phyloP scores from a whole-genome alignment of 2,888 invertebrate genomes.

The Orthosia cruda region DNA sequence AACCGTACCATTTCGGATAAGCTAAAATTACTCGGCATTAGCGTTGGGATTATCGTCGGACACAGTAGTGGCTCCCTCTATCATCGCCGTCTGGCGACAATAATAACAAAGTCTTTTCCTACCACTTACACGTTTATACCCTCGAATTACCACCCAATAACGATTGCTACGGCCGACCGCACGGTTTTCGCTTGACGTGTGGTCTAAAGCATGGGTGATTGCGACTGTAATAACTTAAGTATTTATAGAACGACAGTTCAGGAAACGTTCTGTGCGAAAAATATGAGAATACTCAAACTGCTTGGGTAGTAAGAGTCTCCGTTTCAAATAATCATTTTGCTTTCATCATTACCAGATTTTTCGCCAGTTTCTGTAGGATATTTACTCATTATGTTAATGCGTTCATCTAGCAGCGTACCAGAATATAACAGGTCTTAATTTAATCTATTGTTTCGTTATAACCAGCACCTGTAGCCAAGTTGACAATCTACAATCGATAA shows the following conservation, averaged over 20 bases:
- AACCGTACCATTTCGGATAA: constrained; percentile 42
- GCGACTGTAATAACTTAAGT: not conserved
- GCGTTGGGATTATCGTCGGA: constrained; percentile 49
- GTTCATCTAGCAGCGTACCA: not conserved
- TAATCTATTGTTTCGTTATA: too few relatives aligned
- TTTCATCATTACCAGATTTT: too few relatives aligned
- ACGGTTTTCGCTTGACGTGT: constrained; percentile 66
- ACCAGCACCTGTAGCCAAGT: too few relatives aligned
- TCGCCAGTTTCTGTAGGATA: too few relatives aligned
- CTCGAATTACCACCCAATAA: constrained; percentile 82
- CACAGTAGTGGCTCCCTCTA: constrained; percentile 60
- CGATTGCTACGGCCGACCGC: constrained; percentile 77
- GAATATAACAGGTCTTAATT: not conserved
- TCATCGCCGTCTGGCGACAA: constrained; percentile 63
- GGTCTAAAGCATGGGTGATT: constrained; percentile 18
- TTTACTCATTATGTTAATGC: too few relatives aligned
- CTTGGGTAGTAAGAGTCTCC: too few relatives aligned
- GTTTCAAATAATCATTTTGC: too few relatives aligned
- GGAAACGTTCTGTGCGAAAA: too few relatives aligned
- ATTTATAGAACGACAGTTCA: not conserved
- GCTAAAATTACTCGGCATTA: constrained; percentile 50
- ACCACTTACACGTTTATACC: constrained; percentile 78
- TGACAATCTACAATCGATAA: too few relatives aligned
- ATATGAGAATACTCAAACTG: too few relatives aligned
- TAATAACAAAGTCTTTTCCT: constrained; percentile 74